Conservation (phyloP, 2,888 invertebrate genomes). For the Cryptosula pallasiana region DNA sequence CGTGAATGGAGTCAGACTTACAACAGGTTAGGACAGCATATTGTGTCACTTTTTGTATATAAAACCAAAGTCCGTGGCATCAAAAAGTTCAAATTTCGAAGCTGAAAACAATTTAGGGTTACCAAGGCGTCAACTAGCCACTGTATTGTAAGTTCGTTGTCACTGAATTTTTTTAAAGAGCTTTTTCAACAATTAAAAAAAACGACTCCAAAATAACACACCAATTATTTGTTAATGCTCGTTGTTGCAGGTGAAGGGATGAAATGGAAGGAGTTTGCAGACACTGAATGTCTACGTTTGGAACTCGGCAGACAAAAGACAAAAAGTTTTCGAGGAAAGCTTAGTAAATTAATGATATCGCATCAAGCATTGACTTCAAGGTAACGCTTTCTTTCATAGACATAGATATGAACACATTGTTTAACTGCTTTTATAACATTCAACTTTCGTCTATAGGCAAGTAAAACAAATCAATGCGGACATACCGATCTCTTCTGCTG, state of each 20-base stretch:
- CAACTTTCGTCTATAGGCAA: neutral
- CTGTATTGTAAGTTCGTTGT: too few species aligned
- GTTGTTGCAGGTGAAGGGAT: neutral
- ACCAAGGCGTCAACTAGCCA: too few species aligned
- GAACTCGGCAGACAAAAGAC: neutral
- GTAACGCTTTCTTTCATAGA: neutral
- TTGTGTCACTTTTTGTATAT: too few species aligned
- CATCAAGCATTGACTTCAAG: neutral
- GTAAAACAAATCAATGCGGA: constrained; percentile 7
- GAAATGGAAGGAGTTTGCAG: constrained; percentile 2
- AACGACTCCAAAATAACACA: too few species aligned
- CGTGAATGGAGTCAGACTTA: constrained; percentile 37
- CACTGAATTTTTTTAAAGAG: too few species aligned
- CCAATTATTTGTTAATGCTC: too few species aligned
- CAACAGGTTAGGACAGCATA: constrained; percentile 29
- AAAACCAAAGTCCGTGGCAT: too few species aligned
- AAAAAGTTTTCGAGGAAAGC: constrained; percentile 1
- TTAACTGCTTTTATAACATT: neutral
- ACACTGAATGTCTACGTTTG: neutral
- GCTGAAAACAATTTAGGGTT: too few species aligned
- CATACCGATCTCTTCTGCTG: neutral
- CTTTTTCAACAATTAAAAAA: too few species aligned
- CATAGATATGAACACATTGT: neutral
- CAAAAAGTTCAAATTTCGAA: too few species aligned
- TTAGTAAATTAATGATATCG: neutral